phyloP scores from a whole-genome alignment of 30 jellyfish, hydroid and myxozoan species.

The Cassiopea xamachana region DNA sequence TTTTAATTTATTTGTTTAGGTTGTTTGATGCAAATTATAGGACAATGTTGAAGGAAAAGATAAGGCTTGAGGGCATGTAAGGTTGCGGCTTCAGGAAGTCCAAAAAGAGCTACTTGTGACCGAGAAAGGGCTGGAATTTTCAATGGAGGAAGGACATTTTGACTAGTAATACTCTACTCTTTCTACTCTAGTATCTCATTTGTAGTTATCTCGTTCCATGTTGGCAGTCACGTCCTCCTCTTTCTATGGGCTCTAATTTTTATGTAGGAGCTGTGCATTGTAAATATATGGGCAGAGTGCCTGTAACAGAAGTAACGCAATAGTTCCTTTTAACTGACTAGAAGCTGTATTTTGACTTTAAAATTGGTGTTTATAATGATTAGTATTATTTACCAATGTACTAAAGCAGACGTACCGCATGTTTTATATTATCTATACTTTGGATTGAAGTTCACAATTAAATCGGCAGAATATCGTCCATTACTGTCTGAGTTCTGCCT shows the following conservation, averaged over 20 bases:
- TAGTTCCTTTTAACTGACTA: neutral
- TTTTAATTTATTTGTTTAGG: too few relatives aligned
- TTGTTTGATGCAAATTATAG: too few relatives aligned
- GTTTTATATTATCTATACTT: slow-evolving; percentile 58
- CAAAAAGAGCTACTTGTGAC: too few relatives aligned
- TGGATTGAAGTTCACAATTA: slow-evolving; percentile 50
- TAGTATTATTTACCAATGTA: slow-evolving; percentile 53
- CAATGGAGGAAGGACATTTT: too few relatives aligned
- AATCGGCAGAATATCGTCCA: slow-evolving; percentile 22
- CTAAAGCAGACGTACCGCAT: slow-evolving; percentile 59
- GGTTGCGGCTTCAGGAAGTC: too few relatives aligned
- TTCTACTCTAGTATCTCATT: neutral
- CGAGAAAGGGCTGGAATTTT: too few relatives aligned
- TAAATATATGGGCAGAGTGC: neutral
- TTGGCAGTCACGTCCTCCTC: neutral
- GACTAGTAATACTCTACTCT: too few relatives aligned
- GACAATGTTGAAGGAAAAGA: too few relatives aligned
- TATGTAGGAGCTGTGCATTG: neutral
- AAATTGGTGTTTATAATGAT: slow-evolving; percentile 59
- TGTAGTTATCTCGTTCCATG: neutral
- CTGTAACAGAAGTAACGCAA: neutral
- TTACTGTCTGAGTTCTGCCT: neutral
- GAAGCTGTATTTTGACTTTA: slow-evolving; percentile 37
- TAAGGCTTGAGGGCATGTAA: too few relatives aligned
- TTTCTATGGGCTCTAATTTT: neutral